Evolutionary conservation across 1,140 invertebrate genomes (phyloP).

Genomic region (Drosophila rhopaloa): DNA sequence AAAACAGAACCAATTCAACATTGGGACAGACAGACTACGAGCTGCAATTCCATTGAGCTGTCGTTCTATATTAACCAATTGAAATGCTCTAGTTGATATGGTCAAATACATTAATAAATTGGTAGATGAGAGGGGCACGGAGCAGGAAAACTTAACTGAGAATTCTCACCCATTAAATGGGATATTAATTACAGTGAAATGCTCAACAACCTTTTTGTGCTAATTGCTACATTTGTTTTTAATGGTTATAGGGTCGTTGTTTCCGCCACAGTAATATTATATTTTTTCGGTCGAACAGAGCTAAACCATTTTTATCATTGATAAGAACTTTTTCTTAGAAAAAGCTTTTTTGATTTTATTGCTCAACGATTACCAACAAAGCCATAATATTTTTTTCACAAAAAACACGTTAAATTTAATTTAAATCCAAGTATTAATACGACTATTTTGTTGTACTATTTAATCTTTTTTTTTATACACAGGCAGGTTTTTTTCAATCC

Average conservation of each 20-base stretch:
- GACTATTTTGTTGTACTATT: not conserved
- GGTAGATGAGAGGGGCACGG: not conserved
- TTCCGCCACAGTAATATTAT: slow-evolving; percentile 12
- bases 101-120: slow-evolving; percentile 4
- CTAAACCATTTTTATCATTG: slow-evolving; percentile 9
- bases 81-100: slow-evolving; percentile 41
- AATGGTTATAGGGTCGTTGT: slow-evolving; percentile 16
- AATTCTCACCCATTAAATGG: slow-evolving; percentile 13
- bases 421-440: not conserved
- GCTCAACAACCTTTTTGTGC: slow-evolving; percentile 13
- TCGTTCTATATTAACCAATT: slow-evolving; percentile 51
- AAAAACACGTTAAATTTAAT: not conserved
- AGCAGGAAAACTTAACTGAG: not conserved
- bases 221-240: slow-evolving; percentile 30
- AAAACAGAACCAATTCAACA: slow-evolving; percentile 29
- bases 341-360: slow-evolving; percentile 3
- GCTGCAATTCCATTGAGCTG: slow-evolving; percentile 48
- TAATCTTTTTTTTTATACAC: no score
- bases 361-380: not conserved
- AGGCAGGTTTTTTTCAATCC: not conserved
- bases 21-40: slow-evolving; percentile 19
- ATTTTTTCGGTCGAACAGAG: not conserved
- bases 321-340: slow-evolving; percentile 25
- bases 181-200: slow-evolving; percentile 18
- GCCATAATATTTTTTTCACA: slow-evolving; percentile 3